A percentile compares a stretch with the other conserved stretches of the same genome.
phyloP scores from a whole-genome alignment of 2,888 invertebrate genomes.

The Torymus aiolomorphi region DNA sequence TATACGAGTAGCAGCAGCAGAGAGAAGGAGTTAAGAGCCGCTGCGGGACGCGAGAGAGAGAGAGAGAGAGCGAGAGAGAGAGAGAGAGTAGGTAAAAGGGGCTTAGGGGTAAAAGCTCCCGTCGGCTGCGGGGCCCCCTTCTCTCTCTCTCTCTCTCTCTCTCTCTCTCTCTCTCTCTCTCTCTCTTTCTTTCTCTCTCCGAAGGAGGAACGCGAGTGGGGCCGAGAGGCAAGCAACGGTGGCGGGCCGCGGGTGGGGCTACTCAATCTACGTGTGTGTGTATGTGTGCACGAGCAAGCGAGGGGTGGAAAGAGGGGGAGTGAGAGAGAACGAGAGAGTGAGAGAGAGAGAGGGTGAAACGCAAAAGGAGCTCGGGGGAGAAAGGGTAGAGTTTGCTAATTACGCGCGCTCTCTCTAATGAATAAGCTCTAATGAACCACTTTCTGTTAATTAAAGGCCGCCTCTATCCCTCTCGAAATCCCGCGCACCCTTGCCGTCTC shows the following conservation, averaged over 20 bases:
- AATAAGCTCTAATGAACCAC: constrained; percentile 94
- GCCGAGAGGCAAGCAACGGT: too few species aligned
- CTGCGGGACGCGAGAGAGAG: constrained; percentile 16
- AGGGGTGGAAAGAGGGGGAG: constrained; percentile 10
- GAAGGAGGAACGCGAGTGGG: too few species aligned
- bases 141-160: not conserved
- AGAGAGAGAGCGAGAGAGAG: constrained; percentile 18
- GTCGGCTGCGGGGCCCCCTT: constrained; percentile 29
- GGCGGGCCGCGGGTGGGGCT: not conserved
- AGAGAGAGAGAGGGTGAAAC: constrained; percentile 69
- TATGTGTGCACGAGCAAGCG: not conserved
- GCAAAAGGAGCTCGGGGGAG: constrained; percentile 69
- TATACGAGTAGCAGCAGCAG: not conserved
- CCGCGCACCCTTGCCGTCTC: constrained; percentile 41
- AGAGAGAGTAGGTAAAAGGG: constrained; percentile 53
- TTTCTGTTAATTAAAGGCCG: constrained; percentile 92
- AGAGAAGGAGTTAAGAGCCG: constrained; percentile 30
- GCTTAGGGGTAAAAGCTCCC: constrained; percentile 65
- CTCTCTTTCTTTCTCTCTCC: not conserved
- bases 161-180: constrained; percentile 18
- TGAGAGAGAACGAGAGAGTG: constrained; percentile 48
- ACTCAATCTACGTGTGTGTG: not conserved
- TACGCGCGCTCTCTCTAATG: constrained; percentile 90
- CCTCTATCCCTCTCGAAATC: constrained; percentile 70
- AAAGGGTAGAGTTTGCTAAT: constrained; percentile 87